Evolutionary conservation across 2,888 invertebrate genomes (phyloP).

Genomic region (Scaptomyza polygonia): DNA sequence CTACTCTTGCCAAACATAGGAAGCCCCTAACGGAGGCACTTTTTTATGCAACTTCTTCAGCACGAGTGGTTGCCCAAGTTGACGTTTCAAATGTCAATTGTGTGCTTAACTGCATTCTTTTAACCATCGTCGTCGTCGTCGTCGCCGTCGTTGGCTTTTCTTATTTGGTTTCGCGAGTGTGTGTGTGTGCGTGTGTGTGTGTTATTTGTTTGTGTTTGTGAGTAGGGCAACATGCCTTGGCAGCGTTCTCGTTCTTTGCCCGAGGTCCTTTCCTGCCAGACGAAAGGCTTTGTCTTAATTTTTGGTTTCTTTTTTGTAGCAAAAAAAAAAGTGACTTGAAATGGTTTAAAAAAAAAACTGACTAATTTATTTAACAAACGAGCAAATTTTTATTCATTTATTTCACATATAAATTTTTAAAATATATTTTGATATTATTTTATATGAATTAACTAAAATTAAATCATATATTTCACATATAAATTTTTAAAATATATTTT

Average conservation of each 20-base stretch:
- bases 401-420: neutral
- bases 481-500: neutral
- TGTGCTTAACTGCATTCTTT: slow-evolving; percentile 81
- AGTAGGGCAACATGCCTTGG: slow-evolving; percentile 50
- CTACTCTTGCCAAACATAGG: slow-evolving; percentile 31
- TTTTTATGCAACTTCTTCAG: slow-evolving; percentile 80
- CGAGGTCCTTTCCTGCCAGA: slow-evolving; percentile 27
- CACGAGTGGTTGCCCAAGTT: slow-evolving; percentile 77
- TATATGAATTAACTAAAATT: no score
- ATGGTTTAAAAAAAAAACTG: slow-evolving; percentile 14
- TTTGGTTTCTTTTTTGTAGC: slow-evolving; percentile 64
- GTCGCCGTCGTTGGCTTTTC: slow-evolving; percentile 47
- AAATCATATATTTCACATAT: neutral
- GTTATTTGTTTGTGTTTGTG: slow-evolving; percentile 23
- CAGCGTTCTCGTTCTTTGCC: slow-evolving; percentile 16
- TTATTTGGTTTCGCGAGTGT: slow-evolving; percentile 55
- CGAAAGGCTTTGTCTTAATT: slow-evolving; percentile 58
- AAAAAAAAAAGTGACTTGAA: slow-evolving; percentile 46
- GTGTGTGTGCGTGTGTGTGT: slow-evolving; percentile 11
- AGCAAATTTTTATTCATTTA: neutral
- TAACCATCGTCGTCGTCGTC: slow-evolving; percentile 54
- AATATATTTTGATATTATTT: no score
- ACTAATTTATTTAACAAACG: slow-evolving; percentile 16
- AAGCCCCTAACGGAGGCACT: slow-evolving; percentile 76
- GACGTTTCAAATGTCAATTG: slow-evolving; percentile 83